Percentiles rank a stretch among this genome's conserved stretches.
Evolutionary conservation across 2,797 vertebrate species (phyloP).

Genomic region (Melanotaenia nigrans): DNA sequence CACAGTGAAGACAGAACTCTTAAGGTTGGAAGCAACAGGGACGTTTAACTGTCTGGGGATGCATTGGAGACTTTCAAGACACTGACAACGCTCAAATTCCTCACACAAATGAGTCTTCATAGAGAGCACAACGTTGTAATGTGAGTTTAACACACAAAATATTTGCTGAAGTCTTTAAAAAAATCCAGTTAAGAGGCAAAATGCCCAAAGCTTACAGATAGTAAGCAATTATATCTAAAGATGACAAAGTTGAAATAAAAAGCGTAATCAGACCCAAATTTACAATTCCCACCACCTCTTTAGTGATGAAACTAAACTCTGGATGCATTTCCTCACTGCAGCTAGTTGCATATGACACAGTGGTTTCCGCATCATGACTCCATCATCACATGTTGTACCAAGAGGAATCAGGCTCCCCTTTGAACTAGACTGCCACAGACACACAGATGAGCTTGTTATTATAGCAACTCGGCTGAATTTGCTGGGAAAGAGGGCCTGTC

Average conservation of each 20-base stretch:
- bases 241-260: conserved; percentile 34
- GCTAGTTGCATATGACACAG: conserved; percentile 65
- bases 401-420: conserved; percentile 77
- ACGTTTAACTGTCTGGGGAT: too few relatives aligned
- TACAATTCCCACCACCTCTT: conserved; percentile 34
- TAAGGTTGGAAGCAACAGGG: too few relatives aligned
- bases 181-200: conserved; percentile 14
- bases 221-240: neutral
- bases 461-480: conserved; percentile 74
- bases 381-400: conserved; percentile 75
- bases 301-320: conserved; percentile 31
- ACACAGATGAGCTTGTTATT: conserved; percentile 84
- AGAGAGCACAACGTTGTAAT: neutral
- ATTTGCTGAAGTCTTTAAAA: conserved; percentile 16
- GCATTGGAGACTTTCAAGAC: neutral
- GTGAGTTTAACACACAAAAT: neutral
- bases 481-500: conserved; percentile 83
- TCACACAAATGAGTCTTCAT: neutral
- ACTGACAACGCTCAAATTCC: neutral
- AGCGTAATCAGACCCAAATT: conserved; percentile 45
- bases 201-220: conserved; percentile 17
- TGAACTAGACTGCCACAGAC: conserved; percentile 81
- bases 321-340: conserved; percentile 49
- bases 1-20: too few relatives aligned
- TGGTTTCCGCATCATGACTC: conserved; percentile 79